Percentiles rank a stretch among this genome's conserved stretches.
These are phyloP conservation scores for Lonchura striata DNA, from an alignment of 2,113 vertebrate species.

Conservation along the genomic window DNA sequence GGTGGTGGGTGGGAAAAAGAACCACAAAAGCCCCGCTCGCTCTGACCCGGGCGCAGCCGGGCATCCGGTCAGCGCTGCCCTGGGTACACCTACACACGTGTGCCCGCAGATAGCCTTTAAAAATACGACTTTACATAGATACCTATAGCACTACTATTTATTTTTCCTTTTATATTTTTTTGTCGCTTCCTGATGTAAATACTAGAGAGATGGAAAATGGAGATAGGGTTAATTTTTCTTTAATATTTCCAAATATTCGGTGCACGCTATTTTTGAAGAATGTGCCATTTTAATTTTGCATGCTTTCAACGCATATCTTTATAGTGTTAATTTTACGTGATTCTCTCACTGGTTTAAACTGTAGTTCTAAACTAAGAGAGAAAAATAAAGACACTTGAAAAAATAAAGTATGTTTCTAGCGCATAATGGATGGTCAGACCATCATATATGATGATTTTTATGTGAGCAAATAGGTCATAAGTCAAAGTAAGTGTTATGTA, in stretches of 20 bases:
- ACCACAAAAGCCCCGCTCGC: background rate
- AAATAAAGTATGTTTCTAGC: accelerated
- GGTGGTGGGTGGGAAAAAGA: background rate
- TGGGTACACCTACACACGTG: background rate
- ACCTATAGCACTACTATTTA: background rate
- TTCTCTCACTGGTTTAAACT: background rate
- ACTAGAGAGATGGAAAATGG: background rate
- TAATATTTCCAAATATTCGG: background rate
- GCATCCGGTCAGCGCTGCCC: background rate
- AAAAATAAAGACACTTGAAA: background rate
- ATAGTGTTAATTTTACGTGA: background rate
- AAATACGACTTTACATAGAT: background rate
- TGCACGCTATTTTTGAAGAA: background rate
- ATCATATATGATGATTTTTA: background rate
- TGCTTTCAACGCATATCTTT: background rate
- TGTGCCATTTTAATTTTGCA: background rate
- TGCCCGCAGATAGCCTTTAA: background rate
- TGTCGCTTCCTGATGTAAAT: background rate
- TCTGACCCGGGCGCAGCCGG: background rate
- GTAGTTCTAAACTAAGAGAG: background rate
- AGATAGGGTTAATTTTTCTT: background rate
- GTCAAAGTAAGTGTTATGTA: conserved; percentile 57
- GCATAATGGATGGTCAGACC: background rate
- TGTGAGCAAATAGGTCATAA: conserved; percentile 46
- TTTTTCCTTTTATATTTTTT: accelerated